phyloP scores from a whole-genome alignment of 1,140 invertebrate species.

The Drosophila grimshawi region DNA sequence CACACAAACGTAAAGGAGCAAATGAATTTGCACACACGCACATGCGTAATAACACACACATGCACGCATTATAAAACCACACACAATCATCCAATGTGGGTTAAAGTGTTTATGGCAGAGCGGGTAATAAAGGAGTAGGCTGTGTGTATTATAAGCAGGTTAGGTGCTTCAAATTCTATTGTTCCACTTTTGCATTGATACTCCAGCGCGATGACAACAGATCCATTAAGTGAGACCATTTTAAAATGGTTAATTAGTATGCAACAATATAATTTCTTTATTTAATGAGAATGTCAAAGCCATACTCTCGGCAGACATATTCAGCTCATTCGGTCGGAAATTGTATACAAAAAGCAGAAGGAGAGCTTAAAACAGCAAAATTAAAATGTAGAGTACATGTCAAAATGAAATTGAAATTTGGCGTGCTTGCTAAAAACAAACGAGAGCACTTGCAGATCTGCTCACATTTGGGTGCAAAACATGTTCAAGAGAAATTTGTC shows the following conservation, averaged over 20 bases:
- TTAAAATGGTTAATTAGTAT: not conserved
- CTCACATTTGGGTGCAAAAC: too few relatives aligned
- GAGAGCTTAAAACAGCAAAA: not conserved
- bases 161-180: conserved; percentile 27
- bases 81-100: conserved; percentile 38
- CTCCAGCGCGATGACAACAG: not conserved
- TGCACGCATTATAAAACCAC: conserved; percentile 25
- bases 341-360: not conserved
- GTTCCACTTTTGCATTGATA: conserved; percentile 20
- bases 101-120: conserved; percentile 52
- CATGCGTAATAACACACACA: not conserved
- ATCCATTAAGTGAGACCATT: not conserved
- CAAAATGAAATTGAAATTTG: too few relatives aligned
- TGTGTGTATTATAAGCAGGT: not conserved
- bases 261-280: not conserved
- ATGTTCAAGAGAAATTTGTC: too few relatives aligned
- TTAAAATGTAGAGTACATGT: not conserved
- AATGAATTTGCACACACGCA: conserved; percentile 8
- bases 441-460: not conserved
- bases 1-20: conserved; percentile 3
- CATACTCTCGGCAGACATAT: too few relatives aligned
- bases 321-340: too few relatives aligned
- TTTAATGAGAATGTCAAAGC: too few relatives aligned
- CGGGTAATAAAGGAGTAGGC: conserved; percentile 4
- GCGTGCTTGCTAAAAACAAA: not conserved